These are phyloP conservation scores for Phylloscopus whistleri DNA, from an alignment of 2,113 vertebrate species.

Conservation along the genomic window DNA sequence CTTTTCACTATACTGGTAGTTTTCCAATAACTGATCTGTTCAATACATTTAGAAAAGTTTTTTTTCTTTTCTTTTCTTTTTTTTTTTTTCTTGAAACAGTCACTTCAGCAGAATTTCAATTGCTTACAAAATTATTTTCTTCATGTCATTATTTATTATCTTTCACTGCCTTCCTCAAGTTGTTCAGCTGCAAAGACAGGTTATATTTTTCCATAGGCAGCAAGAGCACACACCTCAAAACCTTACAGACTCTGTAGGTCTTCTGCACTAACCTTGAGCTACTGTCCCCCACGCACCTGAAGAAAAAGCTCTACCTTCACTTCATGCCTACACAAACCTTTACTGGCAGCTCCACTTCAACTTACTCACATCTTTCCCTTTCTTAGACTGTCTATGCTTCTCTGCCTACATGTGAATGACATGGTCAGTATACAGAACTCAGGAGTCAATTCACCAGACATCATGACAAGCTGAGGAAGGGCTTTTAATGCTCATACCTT, in stretches of 20 bases:
- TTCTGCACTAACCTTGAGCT: not conserved
- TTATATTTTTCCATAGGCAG: not conserved
- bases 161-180: not conserved
- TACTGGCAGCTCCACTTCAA: not conserved
- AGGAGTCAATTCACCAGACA: not conserved
- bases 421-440: not conserved
- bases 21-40: constrained; percentile 19
- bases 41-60: constrained; percentile 12
- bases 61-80: not conserved
- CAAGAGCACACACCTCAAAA: not conserved
- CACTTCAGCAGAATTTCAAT: not conserved
- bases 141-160: not conserved
- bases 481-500: not conserved
- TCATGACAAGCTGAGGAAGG: not conserved
- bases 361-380: not conserved
- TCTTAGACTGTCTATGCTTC: not conserved
- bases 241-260: not conserved
- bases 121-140: not conserved
- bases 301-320: not conserved
- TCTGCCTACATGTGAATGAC: not conserved
- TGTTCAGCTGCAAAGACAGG: not conserved
- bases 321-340: not conserved
- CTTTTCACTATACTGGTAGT: not conserved
- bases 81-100: not conserved
- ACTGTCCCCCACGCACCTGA: not conserved